Evolutionary conservation across 2,113 vertebrate species (phyloP), one percentile per base, ranked within the genome.

Genomic region (Dromaius novaehollandiae): DNA sequence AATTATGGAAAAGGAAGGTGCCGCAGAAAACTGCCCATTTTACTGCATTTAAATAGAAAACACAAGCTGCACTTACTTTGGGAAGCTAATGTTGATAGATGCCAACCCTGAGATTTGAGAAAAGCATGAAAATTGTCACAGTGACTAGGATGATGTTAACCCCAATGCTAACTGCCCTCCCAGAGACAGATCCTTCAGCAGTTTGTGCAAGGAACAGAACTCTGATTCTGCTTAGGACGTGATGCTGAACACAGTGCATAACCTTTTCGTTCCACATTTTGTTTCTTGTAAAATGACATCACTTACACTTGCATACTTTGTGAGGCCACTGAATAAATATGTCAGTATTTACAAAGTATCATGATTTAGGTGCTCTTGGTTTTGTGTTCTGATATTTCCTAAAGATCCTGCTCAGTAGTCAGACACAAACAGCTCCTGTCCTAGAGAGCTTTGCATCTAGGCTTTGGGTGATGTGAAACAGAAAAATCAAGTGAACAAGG

Each of bases 311-410:
- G 22, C 30, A 44, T 36, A 30, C 19, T 30, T 91, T 70, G 51
- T 83, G 34, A 83, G 44, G 4, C 5, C 18, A 14, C 22, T 53
- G 22, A 80, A 63, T 60, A 73, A 86, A 90, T 55, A 40, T 56
- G 74, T 44, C 28, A 63, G 17, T 65, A 34, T 63, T 93, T 92
- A 11, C 22, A 81, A 81, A 7, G 11, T 42, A 24, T 5, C 84
- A 19, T 68, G 71, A 55, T 42, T 74, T 66, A 61, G 17, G 8
- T 44, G 22, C 7, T 70, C 22, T 82, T 73, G 36, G 9, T 3
- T 88, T 92, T 91, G 5, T 76, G 17, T 91, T 91, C 93, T 28
- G 8, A 1, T 75, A 20, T 93, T 96, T 92, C 61, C 14, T 60
- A 60, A 78, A 34, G 24, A 68, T 70, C 34, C 18, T 61, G 9